Conservation (phyloP, 2,888 invertebrate species). For the Dilophus febrilis region DNA sequence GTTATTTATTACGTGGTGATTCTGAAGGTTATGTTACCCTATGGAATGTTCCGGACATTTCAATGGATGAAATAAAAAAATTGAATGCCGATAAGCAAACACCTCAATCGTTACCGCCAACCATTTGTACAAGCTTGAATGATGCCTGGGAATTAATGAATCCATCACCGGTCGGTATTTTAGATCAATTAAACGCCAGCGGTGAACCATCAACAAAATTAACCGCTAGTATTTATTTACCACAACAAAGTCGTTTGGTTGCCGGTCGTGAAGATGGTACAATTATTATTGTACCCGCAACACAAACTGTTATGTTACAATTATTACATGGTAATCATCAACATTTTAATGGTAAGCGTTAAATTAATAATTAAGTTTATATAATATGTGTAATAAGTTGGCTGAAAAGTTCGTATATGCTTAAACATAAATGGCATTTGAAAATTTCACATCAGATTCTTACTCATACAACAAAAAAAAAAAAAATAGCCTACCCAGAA, state of each 20-base stretch:
- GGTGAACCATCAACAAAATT: slow-evolving; percentile 60
- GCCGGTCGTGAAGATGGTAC: slow-evolving; percentile 91
- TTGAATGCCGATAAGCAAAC: slow-evolving; percentile 37
- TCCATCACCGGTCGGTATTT: slow-evolving; percentile 75
- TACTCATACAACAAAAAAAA: too few species aligned
- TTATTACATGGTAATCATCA: slow-evolving; percentile 77
- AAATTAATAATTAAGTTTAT: neutral
- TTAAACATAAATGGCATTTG: too few species aligned
- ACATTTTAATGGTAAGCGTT: slow-evolving; percentile 46
- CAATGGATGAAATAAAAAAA: slow-evolving; percentile 37
- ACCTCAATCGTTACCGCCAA: slow-evolving; percentile 45
- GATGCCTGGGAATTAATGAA: slow-evolving; percentile 78
- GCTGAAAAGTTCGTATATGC: too few species aligned
- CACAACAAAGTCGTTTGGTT: slow-evolving; percentile 82
- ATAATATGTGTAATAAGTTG: neutral
- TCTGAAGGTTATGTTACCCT: slow-evolving; percentile 77
- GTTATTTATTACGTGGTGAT: slow-evolving; percentile 71
- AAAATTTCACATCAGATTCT: neutral
- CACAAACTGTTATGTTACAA: slow-evolving; percentile 87
- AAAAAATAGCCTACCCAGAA: too few species aligned
- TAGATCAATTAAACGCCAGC: slow-evolving; percentile 70
- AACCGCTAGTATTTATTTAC: slow-evolving; percentile 86
- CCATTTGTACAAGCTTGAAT: slow-evolving; percentile 63
- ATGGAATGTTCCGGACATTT: slow-evolving; percentile 79
- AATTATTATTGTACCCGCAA: slow-evolving; percentile 89